Conservation (phyloP, 2,888 invertebrate species). For the Hoplodrina ambigua region DNA sequence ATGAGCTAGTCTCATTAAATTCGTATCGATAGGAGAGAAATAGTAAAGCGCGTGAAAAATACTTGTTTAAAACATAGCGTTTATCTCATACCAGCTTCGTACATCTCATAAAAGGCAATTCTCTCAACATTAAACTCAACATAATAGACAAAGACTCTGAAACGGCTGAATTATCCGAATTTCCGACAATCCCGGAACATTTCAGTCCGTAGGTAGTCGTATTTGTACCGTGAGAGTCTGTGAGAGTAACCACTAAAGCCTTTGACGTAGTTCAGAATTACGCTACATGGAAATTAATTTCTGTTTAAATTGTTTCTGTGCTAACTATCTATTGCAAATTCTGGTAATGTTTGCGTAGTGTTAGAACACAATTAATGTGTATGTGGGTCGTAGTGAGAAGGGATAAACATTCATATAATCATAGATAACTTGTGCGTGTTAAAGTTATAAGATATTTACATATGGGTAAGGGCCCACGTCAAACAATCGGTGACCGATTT, state of each 20-base stretch:
- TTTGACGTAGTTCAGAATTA: constrained; percentile 22
- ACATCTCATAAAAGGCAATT: neutral
- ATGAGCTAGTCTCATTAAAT: too few species aligned
- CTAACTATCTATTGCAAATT: neutral
- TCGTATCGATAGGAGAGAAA: too few species aligned
- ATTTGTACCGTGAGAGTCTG: constrained; percentile 14
- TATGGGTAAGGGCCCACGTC: too few species aligned
- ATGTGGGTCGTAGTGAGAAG: too few species aligned
- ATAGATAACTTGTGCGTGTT: too few species aligned
- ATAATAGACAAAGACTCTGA: constrained; percentile 16
- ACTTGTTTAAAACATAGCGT: too few species aligned
- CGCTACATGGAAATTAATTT: constrained; percentile 33
- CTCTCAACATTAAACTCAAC: neutral
- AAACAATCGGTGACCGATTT: too few species aligned
- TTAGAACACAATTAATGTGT: constrained; percentile 2
- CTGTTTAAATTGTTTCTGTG: constrained; percentile 10
- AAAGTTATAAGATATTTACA: too few species aligned
- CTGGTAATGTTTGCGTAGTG: constrained; percentile 18
- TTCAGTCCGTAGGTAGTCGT: constrained; percentile 9
- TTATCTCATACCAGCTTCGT: neutral
- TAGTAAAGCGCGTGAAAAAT: too few species aligned
- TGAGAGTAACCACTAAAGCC: constrained; percentile 25
- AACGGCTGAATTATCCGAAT: constrained; percentile 19
- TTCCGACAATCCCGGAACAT: neutral
- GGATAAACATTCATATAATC: too few species aligned